Percentiles rank a stretch among this genome's conserved stretches.
phyloP scores from a whole-genome alignment of 1,140 invertebrate species.

The Grapholita molesta region DNA sequence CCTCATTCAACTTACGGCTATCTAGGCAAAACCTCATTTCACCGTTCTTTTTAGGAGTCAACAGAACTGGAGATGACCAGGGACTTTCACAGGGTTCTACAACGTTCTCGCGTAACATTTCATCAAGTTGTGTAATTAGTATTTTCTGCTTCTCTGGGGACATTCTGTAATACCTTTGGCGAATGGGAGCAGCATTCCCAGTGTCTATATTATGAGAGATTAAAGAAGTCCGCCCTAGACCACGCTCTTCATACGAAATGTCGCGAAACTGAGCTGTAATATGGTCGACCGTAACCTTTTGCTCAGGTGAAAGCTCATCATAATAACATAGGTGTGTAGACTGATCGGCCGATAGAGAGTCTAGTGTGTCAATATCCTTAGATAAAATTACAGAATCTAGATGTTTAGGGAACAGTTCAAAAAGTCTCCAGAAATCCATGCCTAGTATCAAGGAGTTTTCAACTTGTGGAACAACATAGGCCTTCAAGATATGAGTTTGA shows the following conservation, averaged over 20 bases:
- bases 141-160: too few species aligned
- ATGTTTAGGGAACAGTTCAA: conserved; percentile 21
- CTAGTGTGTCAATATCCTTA: background rate
- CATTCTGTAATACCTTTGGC: too few species aligned
- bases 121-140: too few species aligned
- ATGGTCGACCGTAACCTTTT: conserved; percentile 22
- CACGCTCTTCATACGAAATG: conserved; percentile 30
- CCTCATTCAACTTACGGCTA: too few species aligned
- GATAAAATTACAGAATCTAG: background rate
- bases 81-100: too few species aligned
- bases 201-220: too few species aligned
- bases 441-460: conserved; percentile 20
- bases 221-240: conserved; percentile 27
- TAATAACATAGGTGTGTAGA: conserved; percentile 8
- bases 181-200: too few species aligned
- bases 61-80: too few species aligned
- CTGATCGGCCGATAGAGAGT: background rate
- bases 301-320: conserved; percentile 6
- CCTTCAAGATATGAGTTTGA: conserved; percentile 17
- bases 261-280: conserved; percentile 24
- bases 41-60: too few species aligned
- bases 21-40: too few species aligned
- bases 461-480: conserved; percentile 24
- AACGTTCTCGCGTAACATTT: too few species aligned
- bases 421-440: conserved; percentile 26